Base-by-base conservation (phyloP, 2,888 invertebrate genomes). In the Lamproptera curius region DNA sequence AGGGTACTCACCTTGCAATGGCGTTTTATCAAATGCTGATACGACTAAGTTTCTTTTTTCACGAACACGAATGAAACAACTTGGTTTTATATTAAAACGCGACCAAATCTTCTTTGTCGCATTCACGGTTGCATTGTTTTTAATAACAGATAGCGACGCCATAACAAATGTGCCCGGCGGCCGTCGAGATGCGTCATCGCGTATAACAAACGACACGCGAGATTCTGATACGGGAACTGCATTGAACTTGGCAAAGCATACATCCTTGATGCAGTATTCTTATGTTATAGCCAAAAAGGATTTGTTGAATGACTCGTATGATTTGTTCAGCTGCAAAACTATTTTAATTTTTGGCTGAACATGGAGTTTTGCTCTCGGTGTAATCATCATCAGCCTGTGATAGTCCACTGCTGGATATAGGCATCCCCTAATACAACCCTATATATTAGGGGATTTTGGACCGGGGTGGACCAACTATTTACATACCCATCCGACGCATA, bases 121-220 rank as follows among this genome's bases (percentile, higher is more conserved):
- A n/a, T n/a, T n/a, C n/a, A n/a, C 48, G 48, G 55, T 41, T 16
- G 42, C 26, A 58, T 60, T 59, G 62, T 65, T 70, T 65, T 61
- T 61, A 60, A 63, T 65, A 62, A 26, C 41, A 50, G 40, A 46
- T 51, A 50, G 37, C 54, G 53, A 44, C 51, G 46, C 52, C 59
- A 55, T 55, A 50, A 70, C 64, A 31, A 31, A 31, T 66, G 64
- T 54, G 54, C 52, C 50, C 59, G 59, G 56, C 61, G 56, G 56
- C 62, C 59, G 61, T 58, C 45, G 16, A 14, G 26, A 39, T 23
- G 36, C 13, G 39, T 40, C 37, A 46, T 13, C n/a, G 40, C 8
- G 16, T 40, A 6, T 33, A 26, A 35, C 33, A 31, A 23, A 41
- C 17, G 33, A 20, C 31, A 37, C 42, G 16, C 10, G 20, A 20